These are phyloP conservation scores for Cherax quadricarinatus DNA, from an alignment of 1,140 invertebrate genomes.

Conservation along the genomic window DNA sequence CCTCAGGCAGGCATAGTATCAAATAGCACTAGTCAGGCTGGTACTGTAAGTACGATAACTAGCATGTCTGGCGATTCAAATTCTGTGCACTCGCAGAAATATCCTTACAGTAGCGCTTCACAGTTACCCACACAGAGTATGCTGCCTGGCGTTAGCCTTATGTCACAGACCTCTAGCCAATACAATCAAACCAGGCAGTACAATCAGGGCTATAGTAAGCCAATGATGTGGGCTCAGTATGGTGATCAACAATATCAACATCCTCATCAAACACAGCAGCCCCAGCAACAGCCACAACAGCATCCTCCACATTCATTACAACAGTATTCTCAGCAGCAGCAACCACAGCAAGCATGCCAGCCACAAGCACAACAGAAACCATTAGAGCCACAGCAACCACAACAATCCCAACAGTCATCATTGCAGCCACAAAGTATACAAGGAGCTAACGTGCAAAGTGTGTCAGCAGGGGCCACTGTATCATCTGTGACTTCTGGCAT, in stretches of 20 bases:
- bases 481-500: conserved; percentile 55
- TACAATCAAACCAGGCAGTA: conserved; percentile 24
- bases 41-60: not conserved
- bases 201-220: conserved; percentile 36
- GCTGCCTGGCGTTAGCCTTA: not conserved
- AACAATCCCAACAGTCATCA: conserved; percentile 56
- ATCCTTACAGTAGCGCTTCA: not conserved
- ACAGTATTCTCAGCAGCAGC: conserved; percentile 50
- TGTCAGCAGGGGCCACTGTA: conserved; percentile 22
- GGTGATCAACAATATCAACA: conserved; percentile 43
- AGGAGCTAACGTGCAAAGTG: conserved; percentile 24
- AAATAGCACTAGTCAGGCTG: conserved; percentile 43
- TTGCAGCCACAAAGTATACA: conserved; percentile 19
- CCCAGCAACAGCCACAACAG: conserved; percentile 42
- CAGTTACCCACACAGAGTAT: not conserved
- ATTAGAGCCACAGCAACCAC: conserved; percentile 43
- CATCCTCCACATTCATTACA: conserved; percentile 22
- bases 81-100: not conserved
- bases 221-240: conserved; percentile 52
- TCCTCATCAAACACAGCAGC: conserved; percentile 28
- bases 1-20: conserved; percentile 46
- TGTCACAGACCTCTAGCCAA: not conserved
- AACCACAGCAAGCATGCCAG: conserved; percentile 45
- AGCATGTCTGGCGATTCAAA: conserved; percentile 24
- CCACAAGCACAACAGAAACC: conserved; percentile 44